These are phyloP conservation scores for Anticlea derivata DNA, from an alignment of 2,888 invertebrate genomes.

Conservation along the genomic window DNA sequence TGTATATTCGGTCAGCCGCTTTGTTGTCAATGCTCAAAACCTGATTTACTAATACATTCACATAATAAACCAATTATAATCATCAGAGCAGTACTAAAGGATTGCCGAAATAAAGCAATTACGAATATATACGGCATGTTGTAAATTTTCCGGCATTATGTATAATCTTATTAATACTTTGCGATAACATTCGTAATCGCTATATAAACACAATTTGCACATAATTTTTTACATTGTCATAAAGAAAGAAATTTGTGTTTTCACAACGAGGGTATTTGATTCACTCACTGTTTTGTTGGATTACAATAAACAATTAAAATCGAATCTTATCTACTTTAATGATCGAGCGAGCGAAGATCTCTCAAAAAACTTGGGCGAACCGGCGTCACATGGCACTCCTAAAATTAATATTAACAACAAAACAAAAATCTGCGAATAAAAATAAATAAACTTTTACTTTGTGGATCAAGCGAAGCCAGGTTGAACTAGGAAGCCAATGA, in stretches of 20 bases:
- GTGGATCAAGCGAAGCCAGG: not conserved
- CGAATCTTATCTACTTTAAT: too few species aligned
- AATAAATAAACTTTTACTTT: not conserved
- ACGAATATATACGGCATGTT: constrained; percentile 5
- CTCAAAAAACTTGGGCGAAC: too few species aligned
- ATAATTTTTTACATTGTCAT: not conserved
- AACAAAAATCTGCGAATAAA: too few species aligned
- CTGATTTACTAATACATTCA: too few species aligned
- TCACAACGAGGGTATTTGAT: too few species aligned
- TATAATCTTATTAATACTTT: constrained; percentile 7
- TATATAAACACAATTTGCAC: not conserved
- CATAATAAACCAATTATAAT: too few species aligned
- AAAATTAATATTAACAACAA: too few species aligned
- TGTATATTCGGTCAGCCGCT: not conserved
- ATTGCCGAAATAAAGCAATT: constrained; percentile 17
- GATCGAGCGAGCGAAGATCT: too few species aligned
- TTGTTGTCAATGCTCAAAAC: not conserved
- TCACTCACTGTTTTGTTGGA: too few species aligned
- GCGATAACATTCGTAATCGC: constrained; percentile 24
- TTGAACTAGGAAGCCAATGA: constrained; percentile 6
- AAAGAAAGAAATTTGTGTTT: not conserved
- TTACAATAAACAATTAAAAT: too few species aligned
- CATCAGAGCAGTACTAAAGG: not conserved
- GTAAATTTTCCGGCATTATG: constrained; percentile 21
- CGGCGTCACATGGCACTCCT: too few species aligned